Evolutionary conservation across 1,140 invertebrate species (phyloP), one percentile per base, ranked within the genome.

Genomic region (Eumaeus atala): DNA sequence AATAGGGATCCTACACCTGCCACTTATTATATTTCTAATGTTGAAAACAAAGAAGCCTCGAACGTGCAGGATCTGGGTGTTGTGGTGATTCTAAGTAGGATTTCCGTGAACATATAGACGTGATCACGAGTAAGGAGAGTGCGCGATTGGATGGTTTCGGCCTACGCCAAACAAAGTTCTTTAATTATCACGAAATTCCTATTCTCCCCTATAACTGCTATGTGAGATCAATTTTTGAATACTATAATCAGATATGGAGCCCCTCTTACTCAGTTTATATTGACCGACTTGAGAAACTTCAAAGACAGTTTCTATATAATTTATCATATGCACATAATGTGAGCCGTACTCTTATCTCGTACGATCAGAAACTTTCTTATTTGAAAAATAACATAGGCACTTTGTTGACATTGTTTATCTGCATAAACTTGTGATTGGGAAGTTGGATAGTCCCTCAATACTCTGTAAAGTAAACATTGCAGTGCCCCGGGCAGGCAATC

Each of bases 141-240:
- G n/a, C n/a, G n/a, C n/a, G n/a, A n/a, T 21, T 51, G 17, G 50
- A 35, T 37, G 50, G 36, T 51, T 51, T 51, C 11, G 50, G 37
- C 36, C 16, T 51, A 37, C 50, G 36, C 11, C 50, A 51, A 51
- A 51, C 50, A 37, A 51, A 51, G 18, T 51, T 51, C 36, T 40
- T 51, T 40, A 51, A 37, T 14, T 28, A 50, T 50, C 35, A 14
- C 34, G 48, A 50, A 50, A 50, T 50, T 34, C 34, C 48, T n/a
- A 38, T 38, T 38, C 37, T 38, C 12, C 37, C 9, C 37, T 38
- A 38, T 38, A 38, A 38, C 12, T 38, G 50, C 37, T 51, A 51
- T 21, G 50, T 51, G 37, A 51, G 50, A 40, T 18, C 50, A 17
- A n/a, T 40, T 16, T 9, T 51, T 18, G 50, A 51, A 34, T 51